Evolutionary conservation across 2,888 invertebrate species (phyloP).

Genomic region (Harpalus rufipes): DNA sequence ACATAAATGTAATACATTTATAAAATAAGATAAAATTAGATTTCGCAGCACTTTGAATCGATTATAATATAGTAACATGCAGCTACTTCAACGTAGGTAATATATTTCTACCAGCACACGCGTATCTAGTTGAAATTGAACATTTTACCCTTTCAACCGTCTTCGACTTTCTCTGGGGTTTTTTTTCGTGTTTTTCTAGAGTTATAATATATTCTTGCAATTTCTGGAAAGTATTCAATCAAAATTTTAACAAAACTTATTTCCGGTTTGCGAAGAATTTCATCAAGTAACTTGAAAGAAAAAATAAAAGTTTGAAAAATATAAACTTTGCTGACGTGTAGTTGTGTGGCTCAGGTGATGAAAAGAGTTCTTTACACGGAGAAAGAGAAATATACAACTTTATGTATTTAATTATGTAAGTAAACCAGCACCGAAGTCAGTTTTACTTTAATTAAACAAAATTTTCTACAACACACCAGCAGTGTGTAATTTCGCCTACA

Average conservation of each 20-base stretch:
- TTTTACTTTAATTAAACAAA: constrained; percentile 2
- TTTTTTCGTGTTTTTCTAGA: not conserved
- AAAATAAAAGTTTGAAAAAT: not conserved
- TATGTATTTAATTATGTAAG: not conserved
- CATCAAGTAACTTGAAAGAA: not conserved
- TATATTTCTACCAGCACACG: too few relatives aligned
- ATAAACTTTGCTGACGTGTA: not conserved
- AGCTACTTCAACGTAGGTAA: too few relatives aligned
- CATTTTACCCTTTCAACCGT: too few relatives aligned
- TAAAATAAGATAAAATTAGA: too few relatives aligned
- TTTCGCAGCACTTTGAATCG: too few relatives aligned
- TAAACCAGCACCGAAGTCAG: not conserved
- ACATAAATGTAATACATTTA: too few relatives aligned
- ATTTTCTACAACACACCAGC: not conserved
- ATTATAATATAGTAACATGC: too few relatives aligned
- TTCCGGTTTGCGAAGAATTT: not conserved
- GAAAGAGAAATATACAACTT: not conserved
- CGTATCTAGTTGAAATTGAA: too few relatives aligned
- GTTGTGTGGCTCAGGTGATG: not conserved
- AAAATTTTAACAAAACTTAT: not conserved
- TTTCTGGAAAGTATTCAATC: not conserved
- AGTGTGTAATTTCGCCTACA: not conserved
- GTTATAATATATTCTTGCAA: not conserved
- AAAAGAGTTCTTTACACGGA: not conserved
- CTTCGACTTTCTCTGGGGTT: too few relatives aligned